Evolutionary conservation across 1,140 invertebrate genomes (phyloP).

Genomic region (Brachionus paranguensis): DNA sequence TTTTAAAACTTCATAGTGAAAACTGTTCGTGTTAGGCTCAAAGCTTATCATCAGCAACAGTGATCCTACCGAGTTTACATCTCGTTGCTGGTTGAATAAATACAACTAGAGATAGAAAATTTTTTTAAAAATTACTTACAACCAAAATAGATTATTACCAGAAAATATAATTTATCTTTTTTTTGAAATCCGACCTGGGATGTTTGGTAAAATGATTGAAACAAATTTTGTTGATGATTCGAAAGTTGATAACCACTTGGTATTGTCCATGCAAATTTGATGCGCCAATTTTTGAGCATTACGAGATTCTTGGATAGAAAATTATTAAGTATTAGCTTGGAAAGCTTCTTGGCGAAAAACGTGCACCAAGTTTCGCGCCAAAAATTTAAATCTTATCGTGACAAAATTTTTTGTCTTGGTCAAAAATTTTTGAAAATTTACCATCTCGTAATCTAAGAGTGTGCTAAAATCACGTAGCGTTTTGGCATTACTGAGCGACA

Average conservation of each 20-base stretch:
- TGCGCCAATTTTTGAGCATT: neutral
- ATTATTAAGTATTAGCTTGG: neutral
- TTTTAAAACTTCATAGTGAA: conserved; percentile 18
- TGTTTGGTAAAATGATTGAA: neutral
- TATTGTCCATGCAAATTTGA: conserved; percentile 25
- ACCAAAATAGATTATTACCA: neutral
- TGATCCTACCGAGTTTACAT: neutral
- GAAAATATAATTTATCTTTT: conserved; percentile 19
- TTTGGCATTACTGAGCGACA: neutral
- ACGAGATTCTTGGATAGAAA: neutral
- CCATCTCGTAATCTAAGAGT: conserved; percentile 1
- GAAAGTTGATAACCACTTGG: neutral
- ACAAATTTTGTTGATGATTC: neutral
- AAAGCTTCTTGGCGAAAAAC: neutral
- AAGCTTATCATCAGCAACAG: neutral
- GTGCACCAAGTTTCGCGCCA: too few relatives aligned
- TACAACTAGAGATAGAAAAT: neutral
- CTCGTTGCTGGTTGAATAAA: neutral
- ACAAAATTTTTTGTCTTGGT: neutral
- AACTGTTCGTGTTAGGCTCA: neutral
- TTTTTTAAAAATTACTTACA: neutral
- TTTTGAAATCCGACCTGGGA: conserved; percentile 19
- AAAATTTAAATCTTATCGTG: neutral
- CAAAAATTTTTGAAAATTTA: neutral
- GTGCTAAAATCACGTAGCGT: neutral